Conservation (phyloP, 2,113 vertebrate species). For the Phalacrocorax brasilianus region DNA sequence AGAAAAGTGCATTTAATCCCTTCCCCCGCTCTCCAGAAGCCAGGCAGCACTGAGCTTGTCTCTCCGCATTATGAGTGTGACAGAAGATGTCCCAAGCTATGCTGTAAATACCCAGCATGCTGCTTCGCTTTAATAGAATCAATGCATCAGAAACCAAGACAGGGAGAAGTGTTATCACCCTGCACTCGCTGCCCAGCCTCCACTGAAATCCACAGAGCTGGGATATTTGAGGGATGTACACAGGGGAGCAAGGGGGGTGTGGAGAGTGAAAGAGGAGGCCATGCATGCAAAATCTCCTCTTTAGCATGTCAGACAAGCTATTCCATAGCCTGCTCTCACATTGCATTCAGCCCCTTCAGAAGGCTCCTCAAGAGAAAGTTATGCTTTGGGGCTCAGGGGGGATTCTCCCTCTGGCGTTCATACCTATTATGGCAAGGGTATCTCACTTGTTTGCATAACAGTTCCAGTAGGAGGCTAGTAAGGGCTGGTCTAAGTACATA, state of each 20-base stretch:
- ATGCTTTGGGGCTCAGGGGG: background rate
- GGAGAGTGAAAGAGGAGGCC: background rate
- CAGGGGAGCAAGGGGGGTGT: background rate
- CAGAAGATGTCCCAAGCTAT: background rate
- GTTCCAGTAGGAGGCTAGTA: fast-evolving
- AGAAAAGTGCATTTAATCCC: background rate
- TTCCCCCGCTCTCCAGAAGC: background rate
- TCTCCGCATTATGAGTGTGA: background rate
- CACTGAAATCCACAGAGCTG: background rate
- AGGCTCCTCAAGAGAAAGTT: background rate
- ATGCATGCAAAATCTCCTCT: background rate
- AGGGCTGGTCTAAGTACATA: background rate
- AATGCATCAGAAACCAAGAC: background rate
- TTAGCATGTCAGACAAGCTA: background rate
- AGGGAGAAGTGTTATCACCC: background rate
- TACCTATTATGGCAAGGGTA: background rate
- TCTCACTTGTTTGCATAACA: background rate
- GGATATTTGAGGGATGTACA: background rate
- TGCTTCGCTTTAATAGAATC: constrained; percentile 1
- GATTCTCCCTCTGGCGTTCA: background rate
- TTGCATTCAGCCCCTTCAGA: background rate
- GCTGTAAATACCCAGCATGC: background rate
- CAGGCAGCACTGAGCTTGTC: background rate
- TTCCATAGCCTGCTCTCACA: background rate
- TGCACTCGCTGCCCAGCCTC: background rate